Evolutionary conservation across 2,888 invertebrate species (phyloP).

Genomic region (Sminthurides aquaticus): DNA sequence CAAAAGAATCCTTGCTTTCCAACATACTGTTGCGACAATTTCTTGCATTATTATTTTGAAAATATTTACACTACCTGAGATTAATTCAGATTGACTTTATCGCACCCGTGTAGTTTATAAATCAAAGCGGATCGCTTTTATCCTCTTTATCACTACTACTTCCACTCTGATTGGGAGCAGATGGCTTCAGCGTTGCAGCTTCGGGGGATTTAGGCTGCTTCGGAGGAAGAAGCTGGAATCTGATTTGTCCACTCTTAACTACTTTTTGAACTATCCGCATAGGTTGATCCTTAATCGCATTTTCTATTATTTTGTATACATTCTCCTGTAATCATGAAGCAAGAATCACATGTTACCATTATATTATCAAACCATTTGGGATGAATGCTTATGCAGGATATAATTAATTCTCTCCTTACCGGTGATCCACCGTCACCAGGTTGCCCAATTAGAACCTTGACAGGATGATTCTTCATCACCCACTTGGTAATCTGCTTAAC

Average conservation of each 20-base stretch:
- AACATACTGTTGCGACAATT: no score
- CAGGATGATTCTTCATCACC: conserved; percentile 31
- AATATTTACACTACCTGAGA: no score
- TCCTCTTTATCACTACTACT: conserved; percentile 7
- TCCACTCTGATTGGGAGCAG: conserved; percentile 4
- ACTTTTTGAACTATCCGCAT: conserved; percentile 34
- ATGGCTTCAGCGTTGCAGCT: conserved; percentile 3
- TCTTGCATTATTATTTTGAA: no score
- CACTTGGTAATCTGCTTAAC: conserved; percentile 29
- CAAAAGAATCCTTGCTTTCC: no score
- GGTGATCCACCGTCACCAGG: conserved; percentile 27
- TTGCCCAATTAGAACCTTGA: conserved; percentile 31
- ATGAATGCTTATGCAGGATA: no score
- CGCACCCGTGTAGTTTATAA: no score
- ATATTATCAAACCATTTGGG: not conserved
- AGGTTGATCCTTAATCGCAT: conserved; percentile 21
- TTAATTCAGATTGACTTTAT: not conserved
- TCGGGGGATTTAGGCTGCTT: conserved; percentile 12
- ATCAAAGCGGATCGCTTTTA: not conserved
- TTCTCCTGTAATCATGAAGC: conserved; percentile 26
- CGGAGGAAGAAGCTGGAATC: conserved; percentile 34
- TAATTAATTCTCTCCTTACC: no score
- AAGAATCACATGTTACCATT: not conserved
- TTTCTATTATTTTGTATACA: conserved; percentile 33
- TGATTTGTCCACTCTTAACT: conserved; percentile 31